Evolutionary conservation across 1,140 invertebrate species (phyloP).

Genomic region (Centruroides vittatus): DNA sequence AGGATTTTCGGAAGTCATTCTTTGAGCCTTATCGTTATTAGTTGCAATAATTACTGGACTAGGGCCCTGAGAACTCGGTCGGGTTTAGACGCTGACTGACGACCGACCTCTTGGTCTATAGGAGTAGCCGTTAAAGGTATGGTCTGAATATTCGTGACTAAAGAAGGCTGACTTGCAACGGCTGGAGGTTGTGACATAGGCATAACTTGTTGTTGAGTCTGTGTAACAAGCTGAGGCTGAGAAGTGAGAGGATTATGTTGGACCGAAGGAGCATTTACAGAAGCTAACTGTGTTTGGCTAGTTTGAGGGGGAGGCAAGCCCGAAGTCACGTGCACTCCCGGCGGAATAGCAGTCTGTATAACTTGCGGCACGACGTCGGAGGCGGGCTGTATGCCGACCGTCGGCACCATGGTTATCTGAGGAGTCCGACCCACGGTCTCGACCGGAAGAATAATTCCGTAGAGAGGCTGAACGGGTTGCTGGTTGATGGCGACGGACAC

Average conservation of each 20-base stretch:
- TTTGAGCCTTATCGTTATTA: background rate
- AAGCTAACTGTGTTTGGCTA: background rate
- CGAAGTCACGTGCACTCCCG: background rate
- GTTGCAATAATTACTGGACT: background rate
- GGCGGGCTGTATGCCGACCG: background rate
- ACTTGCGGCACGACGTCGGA: no score
- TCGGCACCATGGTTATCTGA: constrained; percentile 7
- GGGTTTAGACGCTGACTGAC: background rate
- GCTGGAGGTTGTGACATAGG: background rate
- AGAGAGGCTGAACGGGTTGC: constrained; percentile 9
- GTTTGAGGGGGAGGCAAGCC: background rate
- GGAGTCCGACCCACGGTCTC: constrained; percentile 9
- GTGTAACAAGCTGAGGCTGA: background rate
- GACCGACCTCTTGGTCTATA: background rate
- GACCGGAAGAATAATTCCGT: constrained; percentile 15
- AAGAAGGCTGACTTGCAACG: background rate
- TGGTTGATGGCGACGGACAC: constrained; percentile 10
- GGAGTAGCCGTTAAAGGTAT: background rate
- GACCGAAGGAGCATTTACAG: background rate
- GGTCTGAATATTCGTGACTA: background rate
- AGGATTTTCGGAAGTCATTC: constrained; percentile 7
- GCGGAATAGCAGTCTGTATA: no score
- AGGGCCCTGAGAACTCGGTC: background rate
- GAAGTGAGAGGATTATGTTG: background rate
- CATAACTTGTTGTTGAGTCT: background rate